A percentile compares a stretch with the other conserved stretches of the same genome.
These are phyloP conservation scores for Bungarus multicinctus DNA, from an alignment of 2,113 vertebrate species.

Conservation along the genomic window DNA sequence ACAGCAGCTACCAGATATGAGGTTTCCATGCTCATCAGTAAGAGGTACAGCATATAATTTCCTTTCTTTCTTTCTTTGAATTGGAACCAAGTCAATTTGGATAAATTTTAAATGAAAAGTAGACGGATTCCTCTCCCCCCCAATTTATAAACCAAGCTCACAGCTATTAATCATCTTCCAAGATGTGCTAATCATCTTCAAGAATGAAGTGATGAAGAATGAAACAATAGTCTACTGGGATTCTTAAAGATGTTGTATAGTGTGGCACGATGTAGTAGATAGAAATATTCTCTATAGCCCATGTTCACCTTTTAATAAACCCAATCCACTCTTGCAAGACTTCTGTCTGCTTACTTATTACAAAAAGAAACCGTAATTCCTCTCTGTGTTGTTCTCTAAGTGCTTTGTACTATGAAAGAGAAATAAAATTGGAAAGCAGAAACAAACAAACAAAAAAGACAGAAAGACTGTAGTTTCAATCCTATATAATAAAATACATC, in stretches of 20 bases:
- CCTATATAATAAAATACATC: neutral
- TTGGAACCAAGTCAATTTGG: neutral
- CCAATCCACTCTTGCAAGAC: no score
- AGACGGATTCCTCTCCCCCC: rapidly evolving
- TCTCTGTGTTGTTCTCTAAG: neutral
- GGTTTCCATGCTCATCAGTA: neutral
- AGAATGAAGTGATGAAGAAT: neutral
- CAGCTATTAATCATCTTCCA: neutral
- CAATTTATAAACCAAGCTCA: neutral
- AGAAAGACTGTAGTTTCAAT: neutral
- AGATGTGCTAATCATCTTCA: neutral
- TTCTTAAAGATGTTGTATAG: neutral
- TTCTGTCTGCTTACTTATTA: neutral
- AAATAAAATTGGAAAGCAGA: neutral
- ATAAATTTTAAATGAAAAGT: neutral
- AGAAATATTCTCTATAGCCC: neutral
- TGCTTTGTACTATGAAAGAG: neutral
- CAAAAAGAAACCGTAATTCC: neutral
- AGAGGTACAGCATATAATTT: neutral
- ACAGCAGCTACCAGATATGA: neutral
- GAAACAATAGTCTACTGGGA: neutral
- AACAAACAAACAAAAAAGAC: neutral
- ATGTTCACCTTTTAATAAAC: neutral
- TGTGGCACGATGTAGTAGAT: neutral
- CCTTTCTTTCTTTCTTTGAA: neutral